These are phyloP conservation scores for Theretra japonica DNA, from an alignment of 2,888 invertebrate genomes.

Conservation along the genomic window DNA sequence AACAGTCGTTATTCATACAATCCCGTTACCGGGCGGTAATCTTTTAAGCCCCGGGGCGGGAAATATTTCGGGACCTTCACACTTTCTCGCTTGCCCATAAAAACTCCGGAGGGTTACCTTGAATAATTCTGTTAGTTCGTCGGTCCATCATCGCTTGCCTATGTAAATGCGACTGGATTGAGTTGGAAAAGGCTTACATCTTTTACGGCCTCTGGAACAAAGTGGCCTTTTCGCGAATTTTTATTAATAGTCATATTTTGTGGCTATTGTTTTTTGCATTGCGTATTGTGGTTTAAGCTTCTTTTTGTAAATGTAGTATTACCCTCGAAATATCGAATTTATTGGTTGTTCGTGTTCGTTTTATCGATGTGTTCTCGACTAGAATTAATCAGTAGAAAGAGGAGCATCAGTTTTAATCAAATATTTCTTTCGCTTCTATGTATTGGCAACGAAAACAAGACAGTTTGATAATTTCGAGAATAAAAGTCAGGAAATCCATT, in stretches of 20 bases:
- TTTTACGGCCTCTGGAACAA: slow-evolving; percentile 37
- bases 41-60: slow-evolving; percentile 52
- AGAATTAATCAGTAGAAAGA: too few relatives aligned
- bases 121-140: slow-evolving; percentile 79
- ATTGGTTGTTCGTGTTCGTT: too few relatives aligned
- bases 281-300: not conserved
- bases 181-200: slow-evolving; percentile 51
- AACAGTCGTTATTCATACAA: slow-evolving; percentile 62
- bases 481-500: too few relatives aligned
- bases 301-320: not conserved
- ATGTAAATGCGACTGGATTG: slow-evolving; percentile 76
- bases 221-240: slow-evolving; percentile 40
- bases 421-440: too few relatives aligned
- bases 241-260: slow-evolving; percentile 9
- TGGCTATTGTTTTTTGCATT: not conserved
- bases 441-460: too few relatives aligned
- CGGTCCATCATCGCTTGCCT: slow-evolving; percentile 69
- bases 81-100: slow-evolving; percentile 53
- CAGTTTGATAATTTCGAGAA: too few relatives aligned
- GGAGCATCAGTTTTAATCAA: too few relatives aligned
- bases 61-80: slow-evolving; percentile 48
- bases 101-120: slow-evolving; percentile 70
- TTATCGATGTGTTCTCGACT: too few relatives aligned
- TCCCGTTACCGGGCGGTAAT: slow-evolving; percentile 52
- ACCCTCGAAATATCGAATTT: not conserved